Conservation (phyloP, 2,888 invertebrate genomes). For the Odontothrips loti region DNA sequence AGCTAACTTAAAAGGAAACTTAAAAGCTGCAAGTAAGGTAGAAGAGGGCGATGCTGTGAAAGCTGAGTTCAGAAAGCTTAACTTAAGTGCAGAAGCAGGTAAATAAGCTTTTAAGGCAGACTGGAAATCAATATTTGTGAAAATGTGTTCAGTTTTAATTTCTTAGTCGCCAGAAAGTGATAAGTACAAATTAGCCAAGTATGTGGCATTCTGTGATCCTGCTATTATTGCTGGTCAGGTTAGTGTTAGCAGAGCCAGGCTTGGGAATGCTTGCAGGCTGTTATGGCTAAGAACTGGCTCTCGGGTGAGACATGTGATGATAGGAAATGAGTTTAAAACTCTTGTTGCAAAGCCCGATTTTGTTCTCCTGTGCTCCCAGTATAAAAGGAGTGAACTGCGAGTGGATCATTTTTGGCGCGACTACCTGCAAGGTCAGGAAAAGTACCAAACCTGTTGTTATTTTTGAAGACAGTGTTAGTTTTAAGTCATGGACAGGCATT, state of each 20-base stretch:
- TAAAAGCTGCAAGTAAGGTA: not conserved
- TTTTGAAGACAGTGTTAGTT: slow-evolving; percentile 36
- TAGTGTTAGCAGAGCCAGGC: not conserved
- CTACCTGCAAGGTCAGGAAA: not conserved
- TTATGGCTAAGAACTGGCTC: not conserved
- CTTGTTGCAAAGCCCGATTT: not conserved
- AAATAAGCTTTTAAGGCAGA: not conserved
- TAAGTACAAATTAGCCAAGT: not conserved
- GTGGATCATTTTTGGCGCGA: not conserved
- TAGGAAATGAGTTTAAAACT: not conserved
- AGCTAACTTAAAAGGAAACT: too few relatives aligned
- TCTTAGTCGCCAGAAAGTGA: not conserved
- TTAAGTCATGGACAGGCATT: slow-evolving; percentile 39
- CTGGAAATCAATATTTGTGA: not conserved
- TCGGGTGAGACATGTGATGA: not conserved
- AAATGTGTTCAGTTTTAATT: not conserved
- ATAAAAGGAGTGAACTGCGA: not conserved
- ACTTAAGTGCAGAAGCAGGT: not conserved
- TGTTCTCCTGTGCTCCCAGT: not conserved
- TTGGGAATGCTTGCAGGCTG: not conserved
- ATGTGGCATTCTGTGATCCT: not conserved
- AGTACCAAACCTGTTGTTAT: not conserved
- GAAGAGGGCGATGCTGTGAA: not conserved
- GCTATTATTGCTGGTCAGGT: not conserved
- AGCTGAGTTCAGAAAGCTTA: not conserved